Evolutionary conservation across 1,140 invertebrate species (phyloP), one percentile per base, ranked within the genome.

Genomic region (Drosophila sp.): DNA sequence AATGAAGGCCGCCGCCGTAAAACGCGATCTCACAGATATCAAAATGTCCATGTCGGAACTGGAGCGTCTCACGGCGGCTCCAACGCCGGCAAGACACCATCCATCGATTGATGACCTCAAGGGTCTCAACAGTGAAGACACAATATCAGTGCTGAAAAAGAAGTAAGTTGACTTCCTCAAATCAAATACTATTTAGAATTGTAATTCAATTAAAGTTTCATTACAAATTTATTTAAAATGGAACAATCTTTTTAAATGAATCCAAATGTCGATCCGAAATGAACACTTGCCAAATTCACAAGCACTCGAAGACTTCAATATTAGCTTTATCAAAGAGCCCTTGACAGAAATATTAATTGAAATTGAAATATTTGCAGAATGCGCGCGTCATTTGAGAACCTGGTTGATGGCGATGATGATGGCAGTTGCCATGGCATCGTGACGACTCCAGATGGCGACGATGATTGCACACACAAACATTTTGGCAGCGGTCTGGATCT

Each of bases 1-100:
- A 92, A 93, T 94, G 92, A 95, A 95, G 90, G 94, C 94, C 54
- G 94, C 94, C 61, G 95, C 94, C 13, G 93, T 96, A 86, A 95
- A 96, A 92, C 95, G 94, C n/a, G 95, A 96, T 92, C 93, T 96
- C 43, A 94, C 94, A 66, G 95, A 96, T 74, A 93, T 96, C 43
- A 95, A 96, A 91, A 95, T 94, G 82, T 95, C 95, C 78, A 95
- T 96, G 91, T 95, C 95, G 21, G 95, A 96, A 93, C 96, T 96
- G 94, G 89, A 89, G 83, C 90, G 63, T 40, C 86, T 62, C 53
- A 76, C 67, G n/a, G 71, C 72, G 38, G 67, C 74, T 5, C 61
- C 63, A 29, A 45, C 73, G 38, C 62, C 54, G 21, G 43, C 73
- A 18, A 73, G 75, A 54, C 65, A 57, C 48, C 73, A 78, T 79